Evolutionary conservation across 2,888 invertebrate species (phyloP), one percentile per base, ranked within the genome.

Genomic region (Drosophila anceps): DNA sequence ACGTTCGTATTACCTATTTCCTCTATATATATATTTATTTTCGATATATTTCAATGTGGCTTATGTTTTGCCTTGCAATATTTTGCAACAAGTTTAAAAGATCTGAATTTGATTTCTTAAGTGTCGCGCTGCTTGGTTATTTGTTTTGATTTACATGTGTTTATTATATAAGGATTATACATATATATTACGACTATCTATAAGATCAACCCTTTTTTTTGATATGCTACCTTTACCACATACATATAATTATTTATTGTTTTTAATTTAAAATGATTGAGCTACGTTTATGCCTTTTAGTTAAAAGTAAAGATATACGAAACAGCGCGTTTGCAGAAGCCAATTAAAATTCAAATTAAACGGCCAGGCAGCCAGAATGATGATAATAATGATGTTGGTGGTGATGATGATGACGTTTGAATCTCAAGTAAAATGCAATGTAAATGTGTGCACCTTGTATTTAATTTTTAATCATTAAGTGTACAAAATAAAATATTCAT

Each of bases 401-500:
- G 31, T 54, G 27, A 20, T 71, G 41, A 48, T 48, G n/a, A 60
- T 54, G 66, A 70, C 43, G 57, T 58, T 63, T 77, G 73, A 81
- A 79, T 66, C 76, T 81, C 62, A 79, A 81, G 68, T 75, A 64
- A 81, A 82, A 75, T 81, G 85, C 88, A 84, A 84, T 84, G 88
- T 84, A 84, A 88, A 85, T 88, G 84, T 85, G 71, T 85, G 84
- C 84, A 84, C 88, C 69, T 73, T 82, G 84, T 85, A 88, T 85
- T 88, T 86, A 73, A 81, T 81, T 81, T 86, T 70, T 83, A 71
- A 66, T 63, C 63, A 59, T 74, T 79, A 81, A 83, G 70, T 88
- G 81, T 84, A 88, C 53, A 63, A 69, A 76, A 88, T 70, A 86
- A 86, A 85, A 72, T 51, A 73, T 80, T 70, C 66, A 65, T 76